Percentiles rank a stretch among this genome's conserved stretches.
These are phyloP conservation scores for Tortrix viridana DNA, from an alignment of 2,888 invertebrate genomes.

Conservation along the genomic window DNA sequence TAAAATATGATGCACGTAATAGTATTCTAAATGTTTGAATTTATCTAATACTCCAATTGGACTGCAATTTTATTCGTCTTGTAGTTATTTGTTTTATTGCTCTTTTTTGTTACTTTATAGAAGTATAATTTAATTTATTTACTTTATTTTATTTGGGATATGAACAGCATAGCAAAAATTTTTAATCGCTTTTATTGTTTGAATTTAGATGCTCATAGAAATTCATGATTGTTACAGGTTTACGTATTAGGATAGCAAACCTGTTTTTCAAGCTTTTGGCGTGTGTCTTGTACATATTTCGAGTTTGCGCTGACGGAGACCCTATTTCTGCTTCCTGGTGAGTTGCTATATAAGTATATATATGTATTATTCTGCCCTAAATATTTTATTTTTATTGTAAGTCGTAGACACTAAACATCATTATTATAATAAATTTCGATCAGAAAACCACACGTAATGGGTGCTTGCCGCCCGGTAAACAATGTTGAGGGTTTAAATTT, in stretches of 20 bases:
- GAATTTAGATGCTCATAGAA: not conserved
- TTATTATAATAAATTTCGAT: not conserved
- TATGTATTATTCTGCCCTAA: not conserved
- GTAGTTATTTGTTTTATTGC: no score
- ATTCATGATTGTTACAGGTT: constrained; percentile 88
- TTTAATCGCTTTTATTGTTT: no score
- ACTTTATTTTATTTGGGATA: no score
- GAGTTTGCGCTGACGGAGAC: constrained; percentile 95
- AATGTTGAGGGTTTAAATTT: constrained; percentile 22
- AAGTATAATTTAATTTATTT: no score
- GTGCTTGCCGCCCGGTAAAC: constrained; percentile 4
- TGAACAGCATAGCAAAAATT: no score
- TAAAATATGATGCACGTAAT: no score
- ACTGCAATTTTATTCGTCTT: no score
- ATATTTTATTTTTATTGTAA: not conserved
- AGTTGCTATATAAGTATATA: constrained; percentile 63
- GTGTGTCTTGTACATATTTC: constrained; percentile 97
- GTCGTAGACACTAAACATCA: not conserved
- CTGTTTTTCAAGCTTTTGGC: constrained; percentile 98
- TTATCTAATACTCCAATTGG: no score
- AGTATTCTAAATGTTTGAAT: no score
- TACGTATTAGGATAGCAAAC: constrained; percentile 98
- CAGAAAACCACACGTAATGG: constrained; percentile 2
- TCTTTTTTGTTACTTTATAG: no score
- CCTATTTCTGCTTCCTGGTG: constrained; percentile 95